Base-by-base conservation (phyloP, 2,888 invertebrate species). In the Cepaea hortensis region DNA sequence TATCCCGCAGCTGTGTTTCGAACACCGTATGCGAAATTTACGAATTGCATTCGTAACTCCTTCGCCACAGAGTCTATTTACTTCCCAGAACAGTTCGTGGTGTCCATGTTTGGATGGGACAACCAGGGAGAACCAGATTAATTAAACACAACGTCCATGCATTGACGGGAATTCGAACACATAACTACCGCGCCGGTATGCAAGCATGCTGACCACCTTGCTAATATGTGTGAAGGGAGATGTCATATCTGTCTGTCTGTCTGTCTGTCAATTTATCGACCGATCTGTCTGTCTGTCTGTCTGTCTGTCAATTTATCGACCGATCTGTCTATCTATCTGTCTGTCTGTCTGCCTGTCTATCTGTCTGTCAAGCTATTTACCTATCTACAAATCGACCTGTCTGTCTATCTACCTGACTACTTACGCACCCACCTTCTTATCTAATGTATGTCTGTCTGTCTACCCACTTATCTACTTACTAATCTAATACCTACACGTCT, bases 261-360 rank as follows among this genome's bases (percentile, higher is more conserved):
- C 72, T 72, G n/a, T 72, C 72, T 72, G n/a, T 72, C 72, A n/a
- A 72, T 72, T 2, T 72, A 72, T 72, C 72, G 20, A 72, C n/a
- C 72, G 20, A 72, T 72, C 72, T 72, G n/a, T 72, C 72, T 72
- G n/a, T 72, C 72, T 23, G n/a, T 72, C 72, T 23, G n/a, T 72
- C 72, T 72, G n/a, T 72, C 72, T 23, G n/a, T 72, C 72, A n/a
- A n/a, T 20, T 11, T 48, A 48, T 75, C 75, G 35, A 48, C 46
- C 75, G 48, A 4, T 75, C 75, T 48, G 7, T 75, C 75, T 48
- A 75, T 75, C 46, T 75, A 3, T 75, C 75, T 46, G 7, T 75
- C 75, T 75, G 7, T 75, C 75, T 75, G 7, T 75, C 46, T 75
- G 46, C 3, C 75, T 75, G 46, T 75, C 48, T 48, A 3, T 75